phyloP scores from a whole-genome alignment of 2,888 invertebrate species.

The Caenorhabditis angaria region DNA sequence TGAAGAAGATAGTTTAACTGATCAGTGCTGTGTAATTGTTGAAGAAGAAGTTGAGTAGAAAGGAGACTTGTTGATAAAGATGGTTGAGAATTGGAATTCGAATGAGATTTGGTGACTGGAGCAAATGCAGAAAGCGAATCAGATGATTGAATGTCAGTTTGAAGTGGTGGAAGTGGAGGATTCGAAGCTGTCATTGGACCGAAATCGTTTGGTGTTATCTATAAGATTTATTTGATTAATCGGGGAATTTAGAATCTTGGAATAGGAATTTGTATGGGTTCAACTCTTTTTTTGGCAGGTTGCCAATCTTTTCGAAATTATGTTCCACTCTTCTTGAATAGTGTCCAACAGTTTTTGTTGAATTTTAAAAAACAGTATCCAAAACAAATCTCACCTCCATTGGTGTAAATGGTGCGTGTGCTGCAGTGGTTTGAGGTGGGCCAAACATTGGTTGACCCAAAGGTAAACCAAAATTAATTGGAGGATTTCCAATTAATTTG shows the following conservation, averaged over 20 bases:
- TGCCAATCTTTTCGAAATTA: too few species aligned
- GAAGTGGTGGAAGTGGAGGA: conserved; percentile 17
- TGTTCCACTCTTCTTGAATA: not conserved
- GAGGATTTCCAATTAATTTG: conserved; percentile 9
- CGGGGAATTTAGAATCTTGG: too few species aligned
- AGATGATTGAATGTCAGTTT: conserved; percentile 14
- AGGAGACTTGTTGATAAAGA: conserved; percentile 34
- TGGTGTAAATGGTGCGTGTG: conserved; percentile 37
- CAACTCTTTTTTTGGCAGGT: too few species aligned
- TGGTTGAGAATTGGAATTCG: not conserved
- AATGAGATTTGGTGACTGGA: not conserved
- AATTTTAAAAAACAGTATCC: not conserved
- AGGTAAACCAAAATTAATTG: conserved; percentile 23
- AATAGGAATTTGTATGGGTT: too few species aligned
- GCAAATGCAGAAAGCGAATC: conserved; percentile 28
- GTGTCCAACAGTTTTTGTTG: not conserved
- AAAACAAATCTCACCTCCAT: too few species aligned
- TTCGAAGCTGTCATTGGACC: conserved; percentile 47
- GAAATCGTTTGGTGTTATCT: conserved; percentile 37
- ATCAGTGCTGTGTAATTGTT: conserved; percentile 39
- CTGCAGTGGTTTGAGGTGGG: conserved; percentile 10
- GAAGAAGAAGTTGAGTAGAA: conserved; percentile 43
- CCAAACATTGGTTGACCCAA: conserved; percentile 15
- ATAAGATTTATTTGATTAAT: not conserved
- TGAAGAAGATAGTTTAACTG: conserved; percentile 31